These are phyloP conservation scores for Sipha flava DNA, from an alignment of 1,140 invertebrate genomes.

Conservation along the genomic window DNA sequence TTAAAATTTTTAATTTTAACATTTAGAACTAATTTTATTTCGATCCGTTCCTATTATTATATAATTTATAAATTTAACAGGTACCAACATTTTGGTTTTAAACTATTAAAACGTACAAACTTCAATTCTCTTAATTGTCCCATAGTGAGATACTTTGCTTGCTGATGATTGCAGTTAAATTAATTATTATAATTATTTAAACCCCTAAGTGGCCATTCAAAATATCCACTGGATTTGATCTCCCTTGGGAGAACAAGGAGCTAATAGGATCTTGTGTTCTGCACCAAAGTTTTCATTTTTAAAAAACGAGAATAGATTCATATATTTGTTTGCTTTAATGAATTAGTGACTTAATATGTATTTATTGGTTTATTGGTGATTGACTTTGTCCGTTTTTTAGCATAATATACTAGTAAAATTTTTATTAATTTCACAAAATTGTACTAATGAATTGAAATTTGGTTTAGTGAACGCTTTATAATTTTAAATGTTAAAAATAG, in stretches of 20 bases:
- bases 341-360: not conserved
- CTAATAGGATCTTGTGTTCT: not conserved
- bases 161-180: not conserved
- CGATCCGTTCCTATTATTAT: too few relatives aligned
- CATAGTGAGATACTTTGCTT: not conserved
- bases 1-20: too few relatives aligned
- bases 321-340: not conserved
- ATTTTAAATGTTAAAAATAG: too few relatives aligned
- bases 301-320: not conserved
- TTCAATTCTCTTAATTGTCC: not conserved
- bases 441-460: too few relatives aligned
- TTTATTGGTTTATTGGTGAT: too few relatives aligned
- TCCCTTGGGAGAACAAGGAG: not conserved
- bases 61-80: too few relatives aligned
- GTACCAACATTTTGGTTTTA: not conserved
- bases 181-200: slow-evolving; percentile 15
- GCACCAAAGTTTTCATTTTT: not conserved
- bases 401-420: too few relatives aligned
- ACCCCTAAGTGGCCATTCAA: not conserved
- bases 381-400: too few relatives aligned
- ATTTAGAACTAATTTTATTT: not conserved
- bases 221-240: not conserved
- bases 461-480: too few relatives aligned
- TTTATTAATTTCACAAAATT: too few relatives aligned
- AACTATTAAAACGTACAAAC: not conserved